phyloP scores from a whole-genome alignment of 2,797 vertebrate species.

The Trichosurus vulpecula region DNA sequence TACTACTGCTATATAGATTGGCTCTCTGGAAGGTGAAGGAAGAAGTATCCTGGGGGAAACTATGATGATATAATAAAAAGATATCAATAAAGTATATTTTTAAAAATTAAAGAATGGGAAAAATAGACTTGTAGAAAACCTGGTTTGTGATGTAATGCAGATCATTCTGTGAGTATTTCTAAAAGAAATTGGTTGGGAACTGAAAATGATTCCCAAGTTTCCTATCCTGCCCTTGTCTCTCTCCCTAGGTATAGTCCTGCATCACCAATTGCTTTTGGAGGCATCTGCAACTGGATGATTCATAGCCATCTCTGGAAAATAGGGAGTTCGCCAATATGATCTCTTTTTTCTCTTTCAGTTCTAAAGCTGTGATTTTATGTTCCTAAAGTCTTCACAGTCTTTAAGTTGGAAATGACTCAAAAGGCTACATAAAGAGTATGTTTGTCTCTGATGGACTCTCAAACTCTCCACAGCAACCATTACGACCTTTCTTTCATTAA shows the following conservation, averaged over 20 bases:
- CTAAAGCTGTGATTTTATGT: not conserved
- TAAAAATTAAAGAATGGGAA: not conserved
- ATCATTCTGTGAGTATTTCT: not conserved
- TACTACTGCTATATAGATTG: not conserved
- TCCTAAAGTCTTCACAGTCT: not conserved
- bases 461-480: not conserved
- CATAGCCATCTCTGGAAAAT: not conserved
- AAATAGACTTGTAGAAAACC: not conserved
- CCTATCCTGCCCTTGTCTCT: not conserved
- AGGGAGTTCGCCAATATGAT: not conserved
- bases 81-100: not conserved
- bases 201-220: not conserved
- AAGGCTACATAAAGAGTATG: not conserved
- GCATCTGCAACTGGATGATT: not conserved
- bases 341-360: not conserved
- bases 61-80: not conserved
- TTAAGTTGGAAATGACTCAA: not conserved
- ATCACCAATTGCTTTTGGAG: not conserved
- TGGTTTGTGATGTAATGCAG: not conserved
- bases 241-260: not conserved
- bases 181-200: not conserved
- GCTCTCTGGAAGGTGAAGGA: not conserved
- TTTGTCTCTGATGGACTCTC: not conserved
- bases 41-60: not conserved
- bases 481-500: not conserved